Percentiles rank a stretch among this genome's conserved stretches.
phyloP scores from a whole-genome alignment of 2,888 invertebrate genomes.

The Epinotia bilunana region DNA sequence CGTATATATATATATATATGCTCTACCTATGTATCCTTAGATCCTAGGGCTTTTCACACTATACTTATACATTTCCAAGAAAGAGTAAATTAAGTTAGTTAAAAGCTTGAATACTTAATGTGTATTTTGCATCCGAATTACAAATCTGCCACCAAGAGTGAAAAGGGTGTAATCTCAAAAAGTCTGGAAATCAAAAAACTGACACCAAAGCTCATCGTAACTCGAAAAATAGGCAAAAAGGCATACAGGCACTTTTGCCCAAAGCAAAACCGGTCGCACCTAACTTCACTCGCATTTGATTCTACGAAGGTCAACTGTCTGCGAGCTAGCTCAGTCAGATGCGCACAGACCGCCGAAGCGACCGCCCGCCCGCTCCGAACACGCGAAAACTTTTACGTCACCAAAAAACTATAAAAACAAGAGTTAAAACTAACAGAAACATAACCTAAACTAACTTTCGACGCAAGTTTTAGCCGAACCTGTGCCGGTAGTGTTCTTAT shows the following conservation, averaged over 20 bases:
- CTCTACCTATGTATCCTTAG: neutral
- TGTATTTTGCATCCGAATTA: neutral
- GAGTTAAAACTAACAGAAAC: constrained; percentile 18
- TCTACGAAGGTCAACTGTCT: constrained; percentile 74
- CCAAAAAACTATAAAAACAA: constrained; percentile 50
- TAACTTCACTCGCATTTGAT: constrained; percentile 76
- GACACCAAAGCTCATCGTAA: constrained; percentile 49
- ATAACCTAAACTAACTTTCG: constrained; percentile 51
- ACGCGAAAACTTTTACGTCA: constrained; percentile 64
- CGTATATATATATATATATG: no score
- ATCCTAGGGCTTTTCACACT: neutral
- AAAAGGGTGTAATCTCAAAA: constrained; percentile 9
- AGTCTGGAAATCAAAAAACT: constrained; percentile 23
- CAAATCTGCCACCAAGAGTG: constrained; percentile 18
- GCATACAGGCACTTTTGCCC: constrained; percentile 72
- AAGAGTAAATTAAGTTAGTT: neutral
- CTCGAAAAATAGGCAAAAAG: constrained; percentile 49
- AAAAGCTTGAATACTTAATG: neutral
- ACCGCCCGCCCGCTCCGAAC: constrained; percentile 54
- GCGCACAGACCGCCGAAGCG: constrained; percentile 53
- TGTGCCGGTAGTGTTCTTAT: constrained; percentile 8
- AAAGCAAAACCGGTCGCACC: constrained; percentile 60
- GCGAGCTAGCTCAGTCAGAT: constrained; percentile 64
- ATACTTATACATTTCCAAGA: neutral
- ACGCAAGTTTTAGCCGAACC: constrained; percentile 33